These are phyloP conservation scores for Boleophthalmus pectinirostris DNA, from an alignment of 2,113 vertebrate species.

Conservation along the genomic window DNA sequence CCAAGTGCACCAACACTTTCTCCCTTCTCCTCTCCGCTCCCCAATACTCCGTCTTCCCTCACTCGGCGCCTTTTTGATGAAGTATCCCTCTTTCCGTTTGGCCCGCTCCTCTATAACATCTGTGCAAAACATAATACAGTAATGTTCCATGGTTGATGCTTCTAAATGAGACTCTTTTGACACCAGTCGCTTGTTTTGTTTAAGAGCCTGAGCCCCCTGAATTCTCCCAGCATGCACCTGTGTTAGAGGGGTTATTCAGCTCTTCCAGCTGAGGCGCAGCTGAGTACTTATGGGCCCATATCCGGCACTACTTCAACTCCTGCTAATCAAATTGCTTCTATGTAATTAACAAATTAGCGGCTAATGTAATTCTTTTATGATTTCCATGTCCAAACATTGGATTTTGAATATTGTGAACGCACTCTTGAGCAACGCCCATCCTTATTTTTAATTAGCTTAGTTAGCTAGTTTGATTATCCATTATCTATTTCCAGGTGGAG, in stretches of 20 bases:
- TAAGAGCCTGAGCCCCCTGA: constrained; percentile 36
- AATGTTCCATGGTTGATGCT: constrained; percentile 16
- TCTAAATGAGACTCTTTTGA: constrained; percentile 29
- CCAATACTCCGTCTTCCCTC: constrained; percentile 11
- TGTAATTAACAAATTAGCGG: constrained; percentile 68
- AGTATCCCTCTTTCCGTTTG: constrained; percentile 2
- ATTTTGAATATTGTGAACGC: constrained; percentile 54
- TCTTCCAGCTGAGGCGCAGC: constrained; percentile 75
- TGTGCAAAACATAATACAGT: constrained; percentile 10
- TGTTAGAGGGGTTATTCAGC: constrained; percentile 60
- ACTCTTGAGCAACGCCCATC: constrained; percentile 10
- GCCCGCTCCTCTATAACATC: constrained; percentile 15
- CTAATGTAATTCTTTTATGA: constrained; percentile 68
- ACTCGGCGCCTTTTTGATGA: constrained; percentile 18
- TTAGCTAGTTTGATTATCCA: constrained; percentile 22
- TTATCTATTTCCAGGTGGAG: constrained; percentile 41
- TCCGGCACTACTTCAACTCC: constrained; percentile 55
- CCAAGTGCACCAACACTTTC: constrained; percentile 71
- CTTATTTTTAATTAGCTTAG: constrained; percentile 10
- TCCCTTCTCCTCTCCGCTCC: constrained; percentile 53
- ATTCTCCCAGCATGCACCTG: constrained; percentile 71
- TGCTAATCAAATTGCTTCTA: constrained; percentile 69
- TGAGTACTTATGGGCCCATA: constrained; percentile 69
- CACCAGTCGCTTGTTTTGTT: constrained; percentile 46
- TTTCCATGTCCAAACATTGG: constrained; percentile 62